Evolutionary conservation across 2,113 vertebrate genomes (phyloP).

Genomic region (Tylochromis polylepis): DNA sequence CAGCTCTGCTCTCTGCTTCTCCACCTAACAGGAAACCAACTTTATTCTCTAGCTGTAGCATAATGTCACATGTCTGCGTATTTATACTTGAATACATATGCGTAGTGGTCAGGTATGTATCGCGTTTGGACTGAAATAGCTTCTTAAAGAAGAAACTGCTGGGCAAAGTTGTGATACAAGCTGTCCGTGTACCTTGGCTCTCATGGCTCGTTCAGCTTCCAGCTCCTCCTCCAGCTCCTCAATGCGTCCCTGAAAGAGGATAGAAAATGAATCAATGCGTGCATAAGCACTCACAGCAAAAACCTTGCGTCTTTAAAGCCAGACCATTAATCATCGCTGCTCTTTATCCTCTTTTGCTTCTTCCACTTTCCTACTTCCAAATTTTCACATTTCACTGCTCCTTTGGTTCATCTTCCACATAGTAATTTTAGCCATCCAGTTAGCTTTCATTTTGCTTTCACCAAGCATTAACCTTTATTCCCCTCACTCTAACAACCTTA

Average conservation of each 20-base stretch:
- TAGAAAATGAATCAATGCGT: background rate
- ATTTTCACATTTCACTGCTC: background rate
- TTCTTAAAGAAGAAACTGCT: background rate
- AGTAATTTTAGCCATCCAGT: background rate
- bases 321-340: background rate
- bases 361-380: background rate
- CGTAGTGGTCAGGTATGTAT: background rate
- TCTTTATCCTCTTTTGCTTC: background rate
- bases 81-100: background rate
- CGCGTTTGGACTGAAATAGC: background rate
- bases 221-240: slow-evolving; percentile 74
- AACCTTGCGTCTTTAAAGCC: background rate
- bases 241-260: slow-evolving; percentile 37
- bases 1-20: slow-evolving; percentile 75
- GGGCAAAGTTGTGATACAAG: background rate
- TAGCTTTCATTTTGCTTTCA: background rate
- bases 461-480: background rate
- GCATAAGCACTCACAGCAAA: background rate
- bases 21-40: slow-evolving; percentile 47
- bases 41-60: background rate
- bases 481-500: background rate
- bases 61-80: accelerated
- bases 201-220: slow-evolving; percentile 66
- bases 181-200: slow-evolving; percentile 57
- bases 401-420: background rate